Evolutionary conservation across 2,113 vertebrate genomes (phyloP).

Genomic region (Chionodraco myersi): DNA sequence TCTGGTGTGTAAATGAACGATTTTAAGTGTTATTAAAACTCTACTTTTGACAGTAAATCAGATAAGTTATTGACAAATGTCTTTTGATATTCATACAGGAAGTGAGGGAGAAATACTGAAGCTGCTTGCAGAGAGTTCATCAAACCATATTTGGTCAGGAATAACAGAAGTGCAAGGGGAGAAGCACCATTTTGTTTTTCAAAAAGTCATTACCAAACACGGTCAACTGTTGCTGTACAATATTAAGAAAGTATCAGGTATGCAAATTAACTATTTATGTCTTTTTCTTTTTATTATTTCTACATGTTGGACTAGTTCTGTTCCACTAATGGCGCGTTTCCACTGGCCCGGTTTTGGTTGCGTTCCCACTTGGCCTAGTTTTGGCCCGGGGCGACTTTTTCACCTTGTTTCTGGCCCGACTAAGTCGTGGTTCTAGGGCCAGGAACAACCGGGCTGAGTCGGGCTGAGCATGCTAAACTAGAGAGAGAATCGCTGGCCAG

Average conservation of each 20-base stretch:
- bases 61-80: background rate
- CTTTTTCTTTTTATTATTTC: background rate
- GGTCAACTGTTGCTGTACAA: background rate
- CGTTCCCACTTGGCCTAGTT: no score
- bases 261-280: background rate
- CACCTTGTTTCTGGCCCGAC: no score
- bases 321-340: no score
- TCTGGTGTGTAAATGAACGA: no score
- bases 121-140: constrained; percentile 6
- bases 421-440: no score
- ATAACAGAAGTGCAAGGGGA: background rate
- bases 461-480: no score
- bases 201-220: background rate
- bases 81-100: background rate
- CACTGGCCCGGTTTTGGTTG: no score
- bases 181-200: background rate
- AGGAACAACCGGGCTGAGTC: no score
- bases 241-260: background rate
- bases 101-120: background rate
- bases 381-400: no score
- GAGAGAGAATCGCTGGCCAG: no score
- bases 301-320: background rate
- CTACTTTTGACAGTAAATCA: background rate
- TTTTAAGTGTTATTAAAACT: no score
- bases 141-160: background rate